phyloP scores from a whole-genome alignment of 2,888 invertebrate species.

The Elegia similella region DNA sequence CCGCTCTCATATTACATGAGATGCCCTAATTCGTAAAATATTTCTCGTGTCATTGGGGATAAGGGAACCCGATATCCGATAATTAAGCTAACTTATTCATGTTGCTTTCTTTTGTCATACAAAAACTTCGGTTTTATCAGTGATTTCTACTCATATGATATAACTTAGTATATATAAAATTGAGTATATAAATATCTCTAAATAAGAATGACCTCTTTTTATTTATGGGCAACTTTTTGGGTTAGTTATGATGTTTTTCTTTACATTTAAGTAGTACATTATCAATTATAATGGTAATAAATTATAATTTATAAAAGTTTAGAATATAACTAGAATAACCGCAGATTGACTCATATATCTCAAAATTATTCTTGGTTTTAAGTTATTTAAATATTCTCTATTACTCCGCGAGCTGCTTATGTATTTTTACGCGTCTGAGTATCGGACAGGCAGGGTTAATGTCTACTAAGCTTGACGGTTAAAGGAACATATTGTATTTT shows the following conservation, averaged over 20 bases:
- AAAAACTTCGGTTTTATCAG: neutral
- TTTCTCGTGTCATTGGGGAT: constrained; percentile 39
- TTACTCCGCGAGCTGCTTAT: neutral
- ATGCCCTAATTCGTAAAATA: constrained; percentile 61
- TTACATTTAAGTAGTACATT: too few relatives aligned
- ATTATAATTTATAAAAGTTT: too few relatives aligned
- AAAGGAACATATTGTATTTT: constrained; percentile 17
- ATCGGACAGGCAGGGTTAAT: constrained; percentile 14
- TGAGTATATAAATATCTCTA: too few relatives aligned
- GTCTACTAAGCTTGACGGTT: constrained; percentile 18
- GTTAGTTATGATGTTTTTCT: too few relatives aligned
- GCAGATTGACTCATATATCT: too few relatives aligned
- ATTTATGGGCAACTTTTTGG: too few relatives aligned
- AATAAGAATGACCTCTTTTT: too few relatives aligned
- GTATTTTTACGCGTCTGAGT: neutral
- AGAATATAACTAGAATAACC: too few relatives aligned
- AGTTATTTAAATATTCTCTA: neutral
- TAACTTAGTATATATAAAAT: too few relatives aligned
- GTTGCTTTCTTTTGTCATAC: neutral
- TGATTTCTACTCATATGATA: neutral
- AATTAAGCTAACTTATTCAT: constrained; percentile 26
- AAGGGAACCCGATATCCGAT: constrained; percentile 18
- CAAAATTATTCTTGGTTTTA: too few relatives aligned
- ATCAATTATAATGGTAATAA: too few relatives aligned
- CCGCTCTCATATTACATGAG: constrained; percentile 57